Base-by-base conservation (phyloP, 2,888 invertebrate genomes). In the Tanypteryx hageni region DNA sequence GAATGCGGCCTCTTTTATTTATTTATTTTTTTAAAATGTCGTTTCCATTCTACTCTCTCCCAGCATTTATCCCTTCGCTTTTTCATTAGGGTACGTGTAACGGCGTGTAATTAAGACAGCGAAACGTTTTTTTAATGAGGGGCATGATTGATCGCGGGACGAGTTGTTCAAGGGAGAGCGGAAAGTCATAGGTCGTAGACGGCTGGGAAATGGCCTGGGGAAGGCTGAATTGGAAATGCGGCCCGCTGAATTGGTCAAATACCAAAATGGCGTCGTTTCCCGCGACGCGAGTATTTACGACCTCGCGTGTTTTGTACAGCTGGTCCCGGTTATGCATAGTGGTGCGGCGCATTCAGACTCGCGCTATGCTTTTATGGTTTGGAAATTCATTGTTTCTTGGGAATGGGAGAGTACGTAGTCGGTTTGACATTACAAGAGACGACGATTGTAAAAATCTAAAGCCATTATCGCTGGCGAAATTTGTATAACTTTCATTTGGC, bases 211-310 rank as follows among this genome's bases (percentile, higher is more conserved):
- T 22, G 44, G 44, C 44, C 13, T 27, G 27, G 76, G 27, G 76
- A 76, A 76, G 76, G n/a, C 22, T 76, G 76, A 76, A 76, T 76
- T 76, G 76, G 27, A 76, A 76, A 76, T 76, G 76, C 61, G 61
- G 13, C 18, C 14, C 61, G 14, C 61, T 61, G 76, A 76, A 76
- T 76, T 76, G 27, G 27, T 76, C 76, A 76, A 76, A 76, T 76
- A 76, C 76, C 76, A 27, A 22, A 76, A 76, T 76, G 76, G 22
- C 76, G 22, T 27, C 7, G 27, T 76, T 14, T 22, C 76, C 22
- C 27, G n/a, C 27, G 64, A 10, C 68, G 16, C 68, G 27, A 22
- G 76, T 76, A 76, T 76, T 76, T 76, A 76, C 27, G 76, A 11
- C n/a, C n/a, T 8, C 0, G 13, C 64, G 64, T 14, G n/a, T 27